phyloP scores from a whole-genome alignment of 2,113 vertebrate species.

The Bos indicus region DNA sequence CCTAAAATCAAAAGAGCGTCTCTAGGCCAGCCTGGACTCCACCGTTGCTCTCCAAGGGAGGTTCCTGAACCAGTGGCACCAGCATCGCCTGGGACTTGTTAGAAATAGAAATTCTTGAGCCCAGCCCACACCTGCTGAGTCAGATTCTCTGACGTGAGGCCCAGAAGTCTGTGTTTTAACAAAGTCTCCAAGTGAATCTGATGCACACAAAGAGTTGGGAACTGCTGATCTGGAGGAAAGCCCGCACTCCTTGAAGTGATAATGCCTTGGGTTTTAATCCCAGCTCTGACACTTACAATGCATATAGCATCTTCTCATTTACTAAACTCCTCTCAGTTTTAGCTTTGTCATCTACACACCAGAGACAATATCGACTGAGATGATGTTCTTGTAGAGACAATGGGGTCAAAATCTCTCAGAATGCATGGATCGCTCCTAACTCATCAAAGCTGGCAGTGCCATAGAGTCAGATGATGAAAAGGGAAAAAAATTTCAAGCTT shows the following conservation, averaged over 20 bases:
- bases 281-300: accelerated
- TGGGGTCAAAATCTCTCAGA: not conserved
- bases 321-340: not conserved
- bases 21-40: accelerated
- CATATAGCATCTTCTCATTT: not conserved
- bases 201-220: accelerated
- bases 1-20: not conserved
- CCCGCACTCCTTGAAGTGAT: accelerated
- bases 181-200: not conserved
- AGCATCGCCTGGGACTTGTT: accelerated
- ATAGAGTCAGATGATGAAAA: accelerated
- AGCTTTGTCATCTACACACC: not conserved
- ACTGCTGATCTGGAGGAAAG: accelerated
- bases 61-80: accelerated
- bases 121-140: not conserved
- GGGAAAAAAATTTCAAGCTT: accelerated
- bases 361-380: not conserved
- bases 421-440: not conserved
- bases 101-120: not conserved
- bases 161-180: not conserved
- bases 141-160: not conserved
- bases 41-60: not conserved
- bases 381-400: accelerated
- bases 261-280: not conserved
- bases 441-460: not conserved